Evolutionary conservation across 2,113 vertebrate genomes (phyloP).

Genomic region (Oophaga pumilio): DNA sequence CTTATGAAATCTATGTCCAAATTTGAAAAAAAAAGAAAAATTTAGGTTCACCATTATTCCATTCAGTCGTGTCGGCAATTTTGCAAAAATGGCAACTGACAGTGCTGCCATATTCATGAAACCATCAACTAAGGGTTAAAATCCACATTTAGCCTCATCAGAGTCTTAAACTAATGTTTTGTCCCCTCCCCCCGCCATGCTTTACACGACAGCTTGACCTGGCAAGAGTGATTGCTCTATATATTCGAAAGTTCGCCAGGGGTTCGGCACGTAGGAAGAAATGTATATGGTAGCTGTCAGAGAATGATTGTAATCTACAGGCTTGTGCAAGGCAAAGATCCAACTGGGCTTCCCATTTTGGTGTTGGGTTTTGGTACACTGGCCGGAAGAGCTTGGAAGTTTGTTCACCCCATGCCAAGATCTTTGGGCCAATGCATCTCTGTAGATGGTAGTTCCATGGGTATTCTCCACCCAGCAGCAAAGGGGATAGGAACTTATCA

Average conservation of each 20-base stretch:
- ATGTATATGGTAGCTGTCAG: too few relatives aligned
- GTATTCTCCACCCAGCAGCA: too few relatives aligned
- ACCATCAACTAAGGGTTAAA: not conserved
- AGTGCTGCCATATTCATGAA: not conserved
- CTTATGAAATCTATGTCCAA: not conserved
- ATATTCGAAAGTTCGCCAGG: not conserved
- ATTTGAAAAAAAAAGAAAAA: not conserved
- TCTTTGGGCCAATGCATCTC: not conserved
- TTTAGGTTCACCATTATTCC: not conserved
- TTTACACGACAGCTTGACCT: not conserved
- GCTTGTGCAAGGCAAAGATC: not conserved
- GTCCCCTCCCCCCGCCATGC: not conserved
- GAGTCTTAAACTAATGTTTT: too few relatives aligned
- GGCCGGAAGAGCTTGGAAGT: not conserved
- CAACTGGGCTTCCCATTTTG: not conserved
- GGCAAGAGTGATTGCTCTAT: not conserved
- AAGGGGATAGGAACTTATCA: too few relatives aligned
- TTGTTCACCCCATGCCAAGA: not conserved
- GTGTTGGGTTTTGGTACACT: not conserved
- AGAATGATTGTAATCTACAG: not conserved
- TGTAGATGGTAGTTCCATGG: too few relatives aligned
- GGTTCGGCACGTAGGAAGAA: not conserved
- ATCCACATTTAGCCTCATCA: not conserved
- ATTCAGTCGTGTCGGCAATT: not conserved
- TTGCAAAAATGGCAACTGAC: not conserved